phyloP scores from a whole-genome alignment of 2,888 invertebrate genomes.

The Rambutsinella grinnellia region DNA sequence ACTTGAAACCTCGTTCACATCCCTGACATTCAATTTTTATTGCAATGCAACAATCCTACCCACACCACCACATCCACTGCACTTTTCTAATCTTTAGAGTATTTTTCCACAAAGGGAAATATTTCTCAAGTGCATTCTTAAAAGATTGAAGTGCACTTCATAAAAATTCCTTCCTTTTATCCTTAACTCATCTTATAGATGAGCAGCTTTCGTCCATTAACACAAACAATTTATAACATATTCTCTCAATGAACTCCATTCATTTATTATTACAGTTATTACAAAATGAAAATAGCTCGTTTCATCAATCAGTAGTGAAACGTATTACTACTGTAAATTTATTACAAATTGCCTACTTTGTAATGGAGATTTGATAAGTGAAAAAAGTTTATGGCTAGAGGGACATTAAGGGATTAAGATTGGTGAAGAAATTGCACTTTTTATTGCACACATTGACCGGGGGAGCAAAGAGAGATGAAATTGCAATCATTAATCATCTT shows the following conservation, averaged over 20 bases:
- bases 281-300: not conserved
- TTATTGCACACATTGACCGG: too few relatives aligned
- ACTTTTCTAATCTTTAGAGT: not conserved
- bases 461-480: not conserved
- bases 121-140: not conserved
- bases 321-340: not conserved
- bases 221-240: not conserved
- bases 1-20: slow-evolving; percentile 18
- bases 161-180: not conserved
- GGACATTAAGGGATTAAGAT: too few relatives aligned
- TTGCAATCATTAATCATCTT: not conserved
- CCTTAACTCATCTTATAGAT: too few relatives aligned
- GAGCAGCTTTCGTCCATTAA: too few relatives aligned
- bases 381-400: too few relatives aligned
- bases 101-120: not conserved
- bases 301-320: not conserved
- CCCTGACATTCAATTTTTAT: not conserved
- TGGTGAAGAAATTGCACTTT: too few relatives aligned
- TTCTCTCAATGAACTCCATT: not conserved
- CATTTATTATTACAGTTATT: slow-evolving; percentile 5
- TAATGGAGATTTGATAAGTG: too few relatives aligned
- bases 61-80: not conserved
- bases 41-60: not conserved
- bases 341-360: not conserved
- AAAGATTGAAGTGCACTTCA: not conserved